Percentiles rank a stretch among this genome's conserved stretches.
phyloP scores from a whole-genome alignment of 2,888 invertebrate species.

The Leptopterna dolabrata region DNA sequence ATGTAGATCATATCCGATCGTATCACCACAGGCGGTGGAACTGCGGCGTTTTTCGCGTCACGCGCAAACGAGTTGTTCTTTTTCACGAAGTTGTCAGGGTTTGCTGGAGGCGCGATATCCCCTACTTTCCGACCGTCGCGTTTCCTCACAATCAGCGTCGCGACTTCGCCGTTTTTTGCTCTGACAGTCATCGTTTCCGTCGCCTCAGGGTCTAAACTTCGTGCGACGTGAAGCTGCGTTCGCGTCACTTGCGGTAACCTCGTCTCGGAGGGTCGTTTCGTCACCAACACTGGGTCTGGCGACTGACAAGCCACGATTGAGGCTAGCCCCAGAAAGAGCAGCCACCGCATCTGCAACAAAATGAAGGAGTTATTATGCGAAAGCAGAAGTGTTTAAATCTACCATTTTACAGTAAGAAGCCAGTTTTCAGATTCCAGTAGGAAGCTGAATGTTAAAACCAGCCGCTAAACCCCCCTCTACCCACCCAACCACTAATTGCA shows the following conservation, averaged over 20 bases:
- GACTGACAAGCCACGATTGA: constrained; percentile 34
- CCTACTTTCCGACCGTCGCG: constrained; percentile 66
- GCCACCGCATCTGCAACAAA: constrained; percentile 59
- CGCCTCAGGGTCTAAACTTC: constrained; percentile 81
- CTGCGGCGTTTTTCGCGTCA: constrained; percentile 67
- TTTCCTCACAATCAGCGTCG: constrained; percentile 81
- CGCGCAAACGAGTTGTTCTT: constrained; percentile 25
- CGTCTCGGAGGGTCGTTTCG: constrained; percentile 36
- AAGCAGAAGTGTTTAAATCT: not conserved
- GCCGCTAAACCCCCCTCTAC: too few relatives aligned
- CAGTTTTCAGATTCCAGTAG: too few relatives aligned
- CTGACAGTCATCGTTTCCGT: constrained; percentile 82
- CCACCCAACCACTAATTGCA: too few relatives aligned
- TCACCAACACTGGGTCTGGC: constrained; percentile 2
- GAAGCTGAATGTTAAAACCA: too few relatives aligned
- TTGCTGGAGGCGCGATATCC: constrained; percentile 63
- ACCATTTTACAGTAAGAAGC: too few relatives aligned
- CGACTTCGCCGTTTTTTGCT: constrained; percentile 80
- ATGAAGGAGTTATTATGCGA: not conserved
- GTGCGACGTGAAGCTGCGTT: constrained; percentile 65
- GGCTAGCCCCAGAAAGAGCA: constrained; percentile 54
- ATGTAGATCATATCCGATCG: constrained; percentile 75
- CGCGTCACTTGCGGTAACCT: constrained; percentile 55
- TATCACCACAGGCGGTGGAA: constrained; percentile 78
- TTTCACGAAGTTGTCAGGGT: constrained; percentile 64